Evolutionary conservation across 2,113 vertebrate genomes (phyloP).

Genomic region (Microtus ochrogaster): DNA sequence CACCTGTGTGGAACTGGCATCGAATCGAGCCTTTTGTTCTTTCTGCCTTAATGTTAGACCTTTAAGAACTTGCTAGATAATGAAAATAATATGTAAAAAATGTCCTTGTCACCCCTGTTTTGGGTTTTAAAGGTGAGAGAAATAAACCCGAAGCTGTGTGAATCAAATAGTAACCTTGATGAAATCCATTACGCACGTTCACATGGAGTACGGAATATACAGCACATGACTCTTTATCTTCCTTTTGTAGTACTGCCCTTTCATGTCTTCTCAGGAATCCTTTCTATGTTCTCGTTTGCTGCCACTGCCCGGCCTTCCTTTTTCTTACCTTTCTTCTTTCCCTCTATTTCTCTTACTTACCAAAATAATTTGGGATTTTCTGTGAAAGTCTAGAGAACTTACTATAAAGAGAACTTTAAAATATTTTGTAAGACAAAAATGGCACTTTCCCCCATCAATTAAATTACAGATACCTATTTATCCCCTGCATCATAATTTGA

Average conservation of each 20-base stretch:
- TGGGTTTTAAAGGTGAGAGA: slow-evolving; percentile 51
- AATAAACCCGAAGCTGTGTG: slow-evolving; percentile 40
- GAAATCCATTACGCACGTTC: neutral
- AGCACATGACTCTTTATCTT: neutral
- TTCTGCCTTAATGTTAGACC: slow-evolving; percentile 20
- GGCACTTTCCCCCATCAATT: neutral
- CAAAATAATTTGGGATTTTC: slow-evolving; percentile 22
- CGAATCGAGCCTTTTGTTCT: neutral
- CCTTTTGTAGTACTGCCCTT: neutral
- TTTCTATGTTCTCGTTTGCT: neutral
- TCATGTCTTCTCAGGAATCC: slow-evolving; percentile 1
- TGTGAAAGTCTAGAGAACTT: slow-evolving; percentile 31
- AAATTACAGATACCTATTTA: neutral
- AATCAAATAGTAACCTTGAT: slow-evolving; percentile 18
- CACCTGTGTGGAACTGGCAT: neutral
- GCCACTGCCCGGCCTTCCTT: neutral
- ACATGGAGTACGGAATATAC: rapidly evolving
- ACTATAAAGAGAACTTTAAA: slow-evolving; percentile 26
- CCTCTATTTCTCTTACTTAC: slow-evolving; percentile 2
- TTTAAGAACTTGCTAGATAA: slow-evolving; percentile 35
- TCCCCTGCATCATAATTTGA: neutral
- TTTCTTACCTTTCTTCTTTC: neutral
- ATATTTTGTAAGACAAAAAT: neutral
- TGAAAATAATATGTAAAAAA: slow-evolving; percentile 53
- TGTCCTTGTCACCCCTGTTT: slow-evolving; percentile 29